Evolutionary conservation across 2,113 vertebrate genomes (phyloP), one percentile per base, ranked within the genome.

Genomic region (Chascanopsetta lugubris): DNA sequence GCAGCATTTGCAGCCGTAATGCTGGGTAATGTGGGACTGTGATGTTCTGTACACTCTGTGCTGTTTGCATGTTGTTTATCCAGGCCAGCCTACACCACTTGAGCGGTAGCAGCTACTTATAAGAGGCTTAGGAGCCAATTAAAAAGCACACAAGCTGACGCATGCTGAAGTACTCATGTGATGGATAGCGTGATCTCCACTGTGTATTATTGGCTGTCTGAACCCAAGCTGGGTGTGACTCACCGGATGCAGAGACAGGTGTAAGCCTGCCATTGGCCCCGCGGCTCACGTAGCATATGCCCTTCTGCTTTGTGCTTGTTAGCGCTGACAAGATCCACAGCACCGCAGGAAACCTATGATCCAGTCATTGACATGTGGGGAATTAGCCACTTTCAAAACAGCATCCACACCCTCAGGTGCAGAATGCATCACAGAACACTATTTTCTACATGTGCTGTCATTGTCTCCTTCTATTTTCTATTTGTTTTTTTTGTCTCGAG

Each of bases 91-190:
- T 43, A 38, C 82, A 55, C 68, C 75, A 68, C 68, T 83, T 72
- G 65, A 85, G 58, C 54, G 59, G 72, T 53, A 45, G 65, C 67
- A 17, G 76, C 77, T 80, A 85, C 89, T 86, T 90, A n/a, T n/a
- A 90, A 91, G 87, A 89, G 80, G 87, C 87, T 91, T 90, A 89
- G 84, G 71, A 88, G 83, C 84, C 87, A 89, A 89, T 91, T 89
- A 89, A 72, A 48, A 82, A 64, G 69, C 72, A 79, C 79, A 68
- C 69, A 65, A 57, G 80, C 78, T 85, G 85, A 85, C 53, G 63
- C 79, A 82, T 18, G 66, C 68, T 78, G 62, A 69, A 75, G 61
- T 22, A 38, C 64, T 81, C 81, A 81, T 66, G 65, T 88, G 88
- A 90, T 17, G 53, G 71, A 85, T 77, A 76, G 80, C 64, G 63